Conservation (phyloP, 2,888 invertebrate genomes). For the Selenia dentaria region DNA sequence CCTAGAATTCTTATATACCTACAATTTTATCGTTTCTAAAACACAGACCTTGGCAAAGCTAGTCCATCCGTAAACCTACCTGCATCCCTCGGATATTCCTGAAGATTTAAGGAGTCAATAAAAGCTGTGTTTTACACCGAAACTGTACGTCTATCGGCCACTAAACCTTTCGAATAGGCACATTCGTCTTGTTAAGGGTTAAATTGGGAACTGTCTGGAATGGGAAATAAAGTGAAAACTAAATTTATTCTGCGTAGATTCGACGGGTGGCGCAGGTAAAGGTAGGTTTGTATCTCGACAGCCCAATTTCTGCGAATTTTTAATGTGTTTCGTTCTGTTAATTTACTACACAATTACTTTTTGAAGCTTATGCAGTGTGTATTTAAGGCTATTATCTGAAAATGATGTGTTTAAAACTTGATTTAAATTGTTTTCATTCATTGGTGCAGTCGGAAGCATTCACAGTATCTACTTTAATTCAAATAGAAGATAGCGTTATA, state of each 20-base stretch:
- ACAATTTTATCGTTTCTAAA: conserved; percentile 12
- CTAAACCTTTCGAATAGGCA: conserved; percentile 39
- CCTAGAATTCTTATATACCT: no score
- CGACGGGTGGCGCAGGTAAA: not conserved
- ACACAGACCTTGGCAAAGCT: conserved; percentile 17
- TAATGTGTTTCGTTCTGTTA: no score
- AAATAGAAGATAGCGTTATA: no score
- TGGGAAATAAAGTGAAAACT: conserved; percentile 14
- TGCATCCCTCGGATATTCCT: conserved; percentile 25
- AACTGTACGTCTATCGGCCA: conserved; percentile 33
- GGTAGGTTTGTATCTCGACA: no score
- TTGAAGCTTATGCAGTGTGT: no score
- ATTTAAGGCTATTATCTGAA: no score
- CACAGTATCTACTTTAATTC: no score
- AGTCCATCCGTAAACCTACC: conserved; percentile 28
- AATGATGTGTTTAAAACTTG: no score
- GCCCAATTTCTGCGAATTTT: no score
- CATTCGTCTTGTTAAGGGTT: conserved; percentile 40
- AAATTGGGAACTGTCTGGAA: conserved; percentile 31
- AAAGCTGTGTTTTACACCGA: conserved; percentile 38
- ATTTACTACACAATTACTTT: no score
- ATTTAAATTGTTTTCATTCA: no score
- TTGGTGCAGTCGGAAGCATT: no score
- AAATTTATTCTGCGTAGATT: not conserved
- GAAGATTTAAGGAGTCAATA: conserved; percentile 40